Evolutionary conservation across 2,113 vertebrate genomes (phyloP).

Genomic region (Cricetomys ansorgei): DNA sequence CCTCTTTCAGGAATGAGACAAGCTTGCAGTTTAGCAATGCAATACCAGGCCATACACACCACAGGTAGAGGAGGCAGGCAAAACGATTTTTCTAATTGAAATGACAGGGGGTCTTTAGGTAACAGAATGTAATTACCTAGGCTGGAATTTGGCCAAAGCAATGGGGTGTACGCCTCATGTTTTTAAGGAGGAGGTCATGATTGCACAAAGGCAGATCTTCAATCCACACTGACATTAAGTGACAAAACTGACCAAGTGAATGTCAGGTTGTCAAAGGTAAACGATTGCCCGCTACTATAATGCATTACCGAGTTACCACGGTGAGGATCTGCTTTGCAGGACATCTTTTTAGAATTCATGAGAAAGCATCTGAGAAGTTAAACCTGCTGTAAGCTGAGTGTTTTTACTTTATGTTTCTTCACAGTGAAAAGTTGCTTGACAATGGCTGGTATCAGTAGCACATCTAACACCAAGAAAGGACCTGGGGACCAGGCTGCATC

Average conservation of each 20-base stretch:
- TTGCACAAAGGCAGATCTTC: constrained; percentile 37
- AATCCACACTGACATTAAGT: constrained; percentile 26
- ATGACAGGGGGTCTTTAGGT: constrained; percentile 69
- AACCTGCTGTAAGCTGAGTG: neutral
- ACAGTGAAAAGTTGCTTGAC: neutral
- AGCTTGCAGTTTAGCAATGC: neutral
- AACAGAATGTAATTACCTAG: constrained; percentile 74
- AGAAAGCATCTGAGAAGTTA: constrained; percentile 22
- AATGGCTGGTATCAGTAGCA: neutral
- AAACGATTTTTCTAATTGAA: constrained; percentile 77
- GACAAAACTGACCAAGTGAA: constrained; percentile 44
- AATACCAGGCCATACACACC: constrained; percentile 6
- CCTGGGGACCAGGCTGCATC: neutral
- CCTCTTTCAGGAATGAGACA: constrained; percentile 35
- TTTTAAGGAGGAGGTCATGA: constrained; percentile 62
- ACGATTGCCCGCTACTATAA: neutral
- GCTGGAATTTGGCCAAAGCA: constrained; percentile 74
- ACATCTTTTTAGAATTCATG: constrained; percentile 42
- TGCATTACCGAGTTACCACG: neutral
- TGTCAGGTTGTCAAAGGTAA: constrained; percentile 15
- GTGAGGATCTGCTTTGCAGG: neutral
- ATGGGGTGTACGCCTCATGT: constrained; percentile 52
- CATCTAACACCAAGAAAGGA: neutral
- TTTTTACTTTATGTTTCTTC: neutral
- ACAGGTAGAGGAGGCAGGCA: constrained; percentile 50